Evolutionary conservation across 2,797 vertebrate genomes (phyloP).

Genomic region (Myotis findleyi): DNA sequence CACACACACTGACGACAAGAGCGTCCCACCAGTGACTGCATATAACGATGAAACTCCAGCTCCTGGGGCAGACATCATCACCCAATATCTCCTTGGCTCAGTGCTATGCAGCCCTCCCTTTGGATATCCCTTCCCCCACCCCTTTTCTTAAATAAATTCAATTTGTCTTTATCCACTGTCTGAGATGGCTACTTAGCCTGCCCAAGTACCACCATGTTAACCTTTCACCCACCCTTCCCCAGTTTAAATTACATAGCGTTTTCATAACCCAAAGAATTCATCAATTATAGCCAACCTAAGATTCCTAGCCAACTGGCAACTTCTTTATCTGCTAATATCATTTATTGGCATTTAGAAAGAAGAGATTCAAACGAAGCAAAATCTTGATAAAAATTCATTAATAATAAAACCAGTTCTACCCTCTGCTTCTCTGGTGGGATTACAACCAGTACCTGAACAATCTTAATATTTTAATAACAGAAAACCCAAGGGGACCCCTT

Average conservation of each 20-base stretch:
- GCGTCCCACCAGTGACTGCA: no score
- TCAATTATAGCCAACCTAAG: slow-evolving; percentile 26
- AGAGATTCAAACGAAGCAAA: slow-evolving; percentile 52
- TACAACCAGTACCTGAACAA: slow-evolving; percentile 2
- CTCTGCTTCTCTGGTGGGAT: background rate
- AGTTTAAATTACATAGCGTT: background rate
- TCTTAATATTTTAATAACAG: slow-evolving; percentile 34
- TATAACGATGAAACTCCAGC: no score
- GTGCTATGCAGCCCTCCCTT: no score
- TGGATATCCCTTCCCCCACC: no score
- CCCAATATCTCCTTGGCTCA: no score
- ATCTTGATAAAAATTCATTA: slow-evolving; percentile 49
- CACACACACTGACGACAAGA: no score
- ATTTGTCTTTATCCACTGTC: no score
- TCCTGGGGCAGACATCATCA: no score
- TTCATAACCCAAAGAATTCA: slow-evolving; percentile 30
- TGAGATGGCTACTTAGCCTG: no score
- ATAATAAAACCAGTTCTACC: background rate
- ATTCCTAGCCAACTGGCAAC: slow-evolving; percentile 16
- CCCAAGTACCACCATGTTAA: no score
- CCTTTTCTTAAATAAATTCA: no score
- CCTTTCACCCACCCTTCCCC: background rate
- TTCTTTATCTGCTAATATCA: background rate
- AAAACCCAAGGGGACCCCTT: slow-evolving; percentile 12
- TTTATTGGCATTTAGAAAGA: slow-evolving; percentile 49